Percentiles rank a stretch among this genome's conserved stretches.
Evolutionary conservation across 2,888 invertebrate genomes (phyloP).

Genomic region (Orthosia incerta): DNA sequence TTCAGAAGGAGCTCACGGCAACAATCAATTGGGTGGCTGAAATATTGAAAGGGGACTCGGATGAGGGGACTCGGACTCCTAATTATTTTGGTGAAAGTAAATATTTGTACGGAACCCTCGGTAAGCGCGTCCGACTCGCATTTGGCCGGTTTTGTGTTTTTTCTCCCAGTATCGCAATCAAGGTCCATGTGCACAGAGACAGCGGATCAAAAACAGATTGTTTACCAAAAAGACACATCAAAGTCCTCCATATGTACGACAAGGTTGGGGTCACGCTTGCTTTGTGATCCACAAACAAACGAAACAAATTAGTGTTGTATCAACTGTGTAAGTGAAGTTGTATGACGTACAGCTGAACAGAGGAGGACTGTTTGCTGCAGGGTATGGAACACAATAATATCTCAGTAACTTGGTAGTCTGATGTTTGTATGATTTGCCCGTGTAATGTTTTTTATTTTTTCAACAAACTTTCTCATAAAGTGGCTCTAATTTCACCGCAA

Average conservation of each 20-base stretch:
- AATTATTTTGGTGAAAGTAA: too few relatives aligned
- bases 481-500: too few relatives aligned
- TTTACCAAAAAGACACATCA: slow-evolving; percentile 8
- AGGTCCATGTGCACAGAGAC: not conserved
- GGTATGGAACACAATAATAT: not conserved
- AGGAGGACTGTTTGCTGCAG: not conserved
- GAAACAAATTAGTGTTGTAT: not conserved
- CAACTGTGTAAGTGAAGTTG: not conserved
- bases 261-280: not conserved
- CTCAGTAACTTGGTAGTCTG: not conserved
- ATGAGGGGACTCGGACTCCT: too few relatives aligned
- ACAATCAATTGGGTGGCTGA: too few relatives aligned
- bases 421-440: not conserved
- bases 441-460: not conserved
- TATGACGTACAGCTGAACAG: not conserved
- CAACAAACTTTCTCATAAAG: too few relatives aligned
- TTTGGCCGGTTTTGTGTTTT: not conserved
- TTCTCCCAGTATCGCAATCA: slow-evolving; percentile 1
- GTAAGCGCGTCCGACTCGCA: too few relatives aligned
- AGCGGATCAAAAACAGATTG: slow-evolving; percentile 4
- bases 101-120: too few relatives aligned
- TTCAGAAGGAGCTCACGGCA: too few relatives aligned
- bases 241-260: not conserved
- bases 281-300: not conserved
- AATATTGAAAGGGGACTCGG: too few relatives aligned